Evolutionary conservation across 1,140 invertebrate genomes (phyloP).

Genomic region (Drosophila pectinifera): DNA sequence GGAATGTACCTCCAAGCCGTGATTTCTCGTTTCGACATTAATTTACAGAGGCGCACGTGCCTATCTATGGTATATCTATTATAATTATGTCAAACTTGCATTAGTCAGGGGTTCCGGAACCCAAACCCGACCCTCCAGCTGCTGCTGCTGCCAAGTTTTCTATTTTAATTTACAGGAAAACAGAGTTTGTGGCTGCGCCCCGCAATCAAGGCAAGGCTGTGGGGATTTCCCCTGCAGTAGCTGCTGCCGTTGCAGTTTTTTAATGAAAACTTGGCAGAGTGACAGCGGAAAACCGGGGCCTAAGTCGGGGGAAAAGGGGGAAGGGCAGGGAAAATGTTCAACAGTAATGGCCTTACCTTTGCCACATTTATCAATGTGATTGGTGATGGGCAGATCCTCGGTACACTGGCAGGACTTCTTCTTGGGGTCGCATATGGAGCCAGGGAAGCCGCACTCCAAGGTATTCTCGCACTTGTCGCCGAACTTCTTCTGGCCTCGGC

Average conservation of each 20-base stretch:
- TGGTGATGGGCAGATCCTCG: conserved; percentile 89
- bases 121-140: background rate
- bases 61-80: conserved; percentile 40
- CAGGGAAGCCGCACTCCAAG: conserved; percentile 90
- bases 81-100: conserved; percentile 68
- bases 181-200: conserved; percentile 42
- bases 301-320: too few relatives aligned
- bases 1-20: conserved; percentile 28
- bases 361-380: conserved; percentile 94
- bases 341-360: conserved; percentile 87
- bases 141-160: conserved; percentile 48
- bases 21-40: conserved; percentile 50
- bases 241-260: conserved; percentile 56
- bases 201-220: conserved; percentile 47
- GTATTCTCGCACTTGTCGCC: conserved; percentile 90
- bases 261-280: conserved; percentile 79
- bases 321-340: background rate
- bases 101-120: conserved; percentile 27
- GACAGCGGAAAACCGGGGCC: conserved; percentile 41
- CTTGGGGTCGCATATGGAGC: conserved; percentile 89
- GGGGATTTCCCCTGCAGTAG: conserved; percentile 48
- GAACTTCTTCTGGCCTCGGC: conserved; percentile 87
- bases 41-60: conserved; percentile 52
- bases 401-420: conserved; percentile 90
- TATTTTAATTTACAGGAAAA: conserved; percentile 66